Evolutionary conservation across 2,113 vertebrate genomes (phyloP), one percentile per base, ranked within the genome.

Genomic region (Dunckerocampus dactyliophorus): DNA sequence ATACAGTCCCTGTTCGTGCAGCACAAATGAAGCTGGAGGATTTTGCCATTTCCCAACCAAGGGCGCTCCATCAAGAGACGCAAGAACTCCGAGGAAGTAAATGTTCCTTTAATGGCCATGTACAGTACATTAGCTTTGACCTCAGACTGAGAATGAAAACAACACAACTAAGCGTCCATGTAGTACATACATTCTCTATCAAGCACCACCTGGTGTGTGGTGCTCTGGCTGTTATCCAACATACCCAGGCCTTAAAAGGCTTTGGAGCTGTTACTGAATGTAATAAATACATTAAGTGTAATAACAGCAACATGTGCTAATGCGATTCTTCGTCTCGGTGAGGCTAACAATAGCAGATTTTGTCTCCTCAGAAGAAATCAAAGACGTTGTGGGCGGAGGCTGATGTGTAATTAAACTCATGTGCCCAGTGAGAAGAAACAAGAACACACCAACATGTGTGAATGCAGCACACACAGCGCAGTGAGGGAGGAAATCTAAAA

Each of bases 361-460:
- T 60, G 75, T 79, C 56, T 84, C 65, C 28, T 64, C 57, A 68
- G 66, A 75, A 75, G 56, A 82, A 66, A 76, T 79, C 72, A 82
- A 66, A 79, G 65, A 28, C 46, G 39, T 65, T 34, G 82, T 82
- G 80, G 79, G 79, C 48, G 56, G 70, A 74, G 53, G 67, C 69
- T 72, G 77, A 85, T 74, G 53, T 81, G 77, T 77, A 81, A 85
- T 85, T 84, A 85, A 66, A 75, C 80, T 71, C 68, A 81, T 73
- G 59, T 56, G 70, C 61, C 58, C 56, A 53, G 69, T 71, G 69
- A 70, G 62, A 60, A 34, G 57, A 62, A 65, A 76, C 72, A 53
- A 37, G 31, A 52, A 70, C 28, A 28, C 59, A 57, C 13, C 12
- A 60, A 60, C 62, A 57, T 53, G 57, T n/a, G 51, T 37, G 28